These are phyloP conservation scores for Acropternis orthonyx DNA, from an alignment of 2,797 vertebrate species.

Conservation along the genomic window DNA sequence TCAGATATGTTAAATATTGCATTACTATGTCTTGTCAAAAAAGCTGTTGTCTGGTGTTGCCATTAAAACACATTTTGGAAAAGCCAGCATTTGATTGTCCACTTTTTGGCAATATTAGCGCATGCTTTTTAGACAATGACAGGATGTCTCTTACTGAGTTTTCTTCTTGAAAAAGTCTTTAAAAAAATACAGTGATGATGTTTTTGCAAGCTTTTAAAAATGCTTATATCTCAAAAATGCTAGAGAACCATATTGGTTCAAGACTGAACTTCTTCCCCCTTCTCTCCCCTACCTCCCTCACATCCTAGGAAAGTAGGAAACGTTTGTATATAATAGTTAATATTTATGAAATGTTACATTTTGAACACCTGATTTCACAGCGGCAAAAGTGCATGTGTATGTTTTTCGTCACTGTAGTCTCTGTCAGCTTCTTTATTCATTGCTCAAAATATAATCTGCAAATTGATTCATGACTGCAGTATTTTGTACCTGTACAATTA, in stretches of 20 bases:
- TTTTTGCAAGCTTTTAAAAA: neutral
- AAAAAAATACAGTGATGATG: neutral
- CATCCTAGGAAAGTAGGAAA: neutral
- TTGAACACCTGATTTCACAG: neutral
- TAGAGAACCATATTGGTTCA: neutral
- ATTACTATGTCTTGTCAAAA: neutral
- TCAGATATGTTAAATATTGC: neutral
- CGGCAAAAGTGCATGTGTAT: neutral
- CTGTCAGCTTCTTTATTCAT: neutral
- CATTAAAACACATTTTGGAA: neutral
- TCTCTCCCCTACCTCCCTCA: fast-evolving
- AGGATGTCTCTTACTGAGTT: neutral
- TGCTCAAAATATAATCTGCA: neutral
- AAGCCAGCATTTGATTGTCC: neutral
- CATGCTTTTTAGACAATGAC: neutral
- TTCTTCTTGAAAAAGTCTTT: neutral
- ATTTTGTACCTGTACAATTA: neutral
- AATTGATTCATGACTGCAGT: neutral
- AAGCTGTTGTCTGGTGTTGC: neutral
- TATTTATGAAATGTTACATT: neutral
- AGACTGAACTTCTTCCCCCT: neutral
- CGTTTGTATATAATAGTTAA: neutral
- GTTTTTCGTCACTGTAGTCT: neutral
- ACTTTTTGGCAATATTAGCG: neutral
- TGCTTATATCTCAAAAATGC: neutral